These are phyloP conservation scores for Nephila pilipes DNA, from an alignment of 1,140 invertebrate genomes.

Conservation along the genomic window DNA sequence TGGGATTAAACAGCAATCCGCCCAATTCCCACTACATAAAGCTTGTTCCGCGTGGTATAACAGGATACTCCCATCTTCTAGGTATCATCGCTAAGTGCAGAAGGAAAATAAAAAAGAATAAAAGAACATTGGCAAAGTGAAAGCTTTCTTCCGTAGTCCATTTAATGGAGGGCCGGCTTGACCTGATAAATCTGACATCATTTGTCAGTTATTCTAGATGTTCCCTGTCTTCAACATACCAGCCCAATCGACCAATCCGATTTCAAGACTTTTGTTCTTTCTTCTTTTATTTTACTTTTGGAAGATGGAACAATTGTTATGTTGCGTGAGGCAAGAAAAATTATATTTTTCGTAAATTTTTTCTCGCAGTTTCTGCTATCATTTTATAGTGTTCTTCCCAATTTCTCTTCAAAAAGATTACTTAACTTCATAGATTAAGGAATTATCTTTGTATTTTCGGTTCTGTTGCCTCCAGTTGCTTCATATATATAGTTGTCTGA, in stretches of 20 bases:
- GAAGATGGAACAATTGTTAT: neutral
- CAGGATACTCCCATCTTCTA: conserved; percentile 22
- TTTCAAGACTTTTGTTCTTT: neutral
- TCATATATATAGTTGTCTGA: neutral
- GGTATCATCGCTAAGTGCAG: conserved; percentile 36
- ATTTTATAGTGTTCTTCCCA: neutral
- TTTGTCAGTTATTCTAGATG: conserved; percentile 62
- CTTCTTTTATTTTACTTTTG: neutral
- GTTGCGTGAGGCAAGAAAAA: neutral
- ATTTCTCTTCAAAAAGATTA: neutral
- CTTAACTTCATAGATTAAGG: neutral
- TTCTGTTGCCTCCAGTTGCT: neutral
- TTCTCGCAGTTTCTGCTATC: neutral
- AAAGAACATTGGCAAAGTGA: conserved; percentile 6
- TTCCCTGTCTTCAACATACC: conserved; percentile 52
- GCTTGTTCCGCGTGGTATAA: conserved; percentile 35
- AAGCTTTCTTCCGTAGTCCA: conserved; percentile 22
- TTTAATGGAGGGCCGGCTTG: conserved; percentile 42
- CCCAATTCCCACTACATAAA: conserved; percentile 35
- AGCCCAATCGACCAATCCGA: conserved; percentile 18
- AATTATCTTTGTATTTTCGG: neutral
- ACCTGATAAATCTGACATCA: conserved; percentile 64
- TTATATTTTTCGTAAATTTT: neutral
- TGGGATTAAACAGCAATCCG: conserved; percentile 48
- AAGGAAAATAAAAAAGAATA: neutral